These are phyloP conservation scores for Phymatocera aterrima DNA, from an alignment of 2,888 invertebrate species.

Conservation along the genomic window DNA sequence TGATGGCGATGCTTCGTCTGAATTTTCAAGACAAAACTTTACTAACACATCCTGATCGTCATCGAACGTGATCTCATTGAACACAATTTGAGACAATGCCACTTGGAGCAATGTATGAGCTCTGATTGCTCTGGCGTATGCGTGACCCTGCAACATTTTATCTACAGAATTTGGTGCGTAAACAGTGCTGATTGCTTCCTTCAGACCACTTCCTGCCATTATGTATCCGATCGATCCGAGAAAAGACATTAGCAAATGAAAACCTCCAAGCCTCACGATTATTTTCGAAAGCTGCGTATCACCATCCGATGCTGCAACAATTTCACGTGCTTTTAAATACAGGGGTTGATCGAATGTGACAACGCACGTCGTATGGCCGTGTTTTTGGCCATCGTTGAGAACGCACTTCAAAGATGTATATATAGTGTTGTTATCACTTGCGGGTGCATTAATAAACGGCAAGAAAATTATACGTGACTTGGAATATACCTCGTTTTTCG, in stretches of 20 bases:
- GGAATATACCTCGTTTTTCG: slow-evolving; percentile 8
- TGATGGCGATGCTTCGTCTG: slow-evolving; percentile 6
- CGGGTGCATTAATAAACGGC: slow-evolving; percentile 51
- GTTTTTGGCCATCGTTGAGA: slow-evolving; percentile 9
- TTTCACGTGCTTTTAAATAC: slow-evolving; percentile 57
- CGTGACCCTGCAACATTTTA: slow-evolving; percentile 59
- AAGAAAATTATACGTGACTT: slow-evolving; percentile 45
- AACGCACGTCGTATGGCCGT: slow-evolving; percentile 51
- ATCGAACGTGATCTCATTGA: slow-evolving; percentile 48
- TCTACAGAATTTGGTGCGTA: slow-evolving; percentile 52
- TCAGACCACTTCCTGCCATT: slow-evolving; percentile 55
- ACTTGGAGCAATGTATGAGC: slow-evolving; percentile 57
- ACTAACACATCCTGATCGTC: slow-evolving; percentile 47
- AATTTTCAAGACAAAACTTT: slow-evolving; percentile 40
- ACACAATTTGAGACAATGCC: slow-evolving; percentile 49
- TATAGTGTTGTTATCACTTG: slow-evolving; percentile 54
- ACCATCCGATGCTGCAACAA: slow-evolving; percentile 43
- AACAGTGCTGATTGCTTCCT: slow-evolving; percentile 50
- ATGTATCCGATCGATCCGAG: too few relatives aligned
- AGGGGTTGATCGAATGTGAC: too few relatives aligned
- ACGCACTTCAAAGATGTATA: slow-evolving; percentile 49
- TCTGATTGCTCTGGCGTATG: slow-evolving; percentile 60
- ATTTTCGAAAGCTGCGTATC: slow-evolving; percentile 43
- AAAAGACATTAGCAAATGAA: too few relatives aligned
- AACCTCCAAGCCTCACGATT: too few relatives aligned